Percentiles rank a stretch among this genome's conserved stretches.
Evolutionary conservation across 2,888 invertebrate genomes (phyloP).

Genomic region (Boloria selene): DNA sequence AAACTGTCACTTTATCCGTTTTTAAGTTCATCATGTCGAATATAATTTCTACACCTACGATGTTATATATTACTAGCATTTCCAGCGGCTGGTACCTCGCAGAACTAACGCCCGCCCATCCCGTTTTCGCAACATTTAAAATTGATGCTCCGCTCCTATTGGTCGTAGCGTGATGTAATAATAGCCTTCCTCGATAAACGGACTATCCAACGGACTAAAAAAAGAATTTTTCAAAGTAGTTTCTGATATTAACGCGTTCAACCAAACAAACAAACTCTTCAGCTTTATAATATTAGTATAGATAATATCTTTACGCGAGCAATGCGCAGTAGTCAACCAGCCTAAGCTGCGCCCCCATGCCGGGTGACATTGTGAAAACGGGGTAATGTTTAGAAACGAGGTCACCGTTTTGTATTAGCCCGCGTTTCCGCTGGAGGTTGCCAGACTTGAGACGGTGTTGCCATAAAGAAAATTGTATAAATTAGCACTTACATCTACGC

Average conservation of each 20-base stretch:
- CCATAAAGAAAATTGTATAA: slow-evolving; percentile 35
- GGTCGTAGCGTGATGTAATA: too few relatives aligned
- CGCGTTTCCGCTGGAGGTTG: slow-evolving; percentile 62
- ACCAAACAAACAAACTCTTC: too few relatives aligned
- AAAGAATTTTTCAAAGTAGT: too few relatives aligned
- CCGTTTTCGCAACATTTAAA: too few relatives aligned
- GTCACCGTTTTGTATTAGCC: slow-evolving; percentile 67
- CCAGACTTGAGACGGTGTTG: slow-evolving; percentile 44
- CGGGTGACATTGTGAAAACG: slow-evolving; percentile 67
- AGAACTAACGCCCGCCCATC: too few relatives aligned
- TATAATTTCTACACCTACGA: not conserved
- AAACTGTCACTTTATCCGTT: too few relatives aligned
- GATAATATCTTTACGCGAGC: not conserved
- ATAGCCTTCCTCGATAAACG: too few relatives aligned
- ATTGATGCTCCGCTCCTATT: too few relatives aligned
- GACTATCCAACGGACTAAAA: too few relatives aligned
- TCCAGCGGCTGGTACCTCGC: too few relatives aligned
- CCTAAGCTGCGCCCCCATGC: slow-evolving; percentile 63
- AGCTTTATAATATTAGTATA: too few relatives aligned
- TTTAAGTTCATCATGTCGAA: not conserved
- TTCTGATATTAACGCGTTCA: too few relatives aligned
- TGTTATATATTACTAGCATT: slow-evolving; percentile 8
- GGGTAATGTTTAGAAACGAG: slow-evolving; percentile 70
- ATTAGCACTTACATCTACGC: not conserved
- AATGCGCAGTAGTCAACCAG: not conserved